Conservation (phyloP, 2,797 vertebrate genomes). For the Oophaga sylvatica region DNA sequence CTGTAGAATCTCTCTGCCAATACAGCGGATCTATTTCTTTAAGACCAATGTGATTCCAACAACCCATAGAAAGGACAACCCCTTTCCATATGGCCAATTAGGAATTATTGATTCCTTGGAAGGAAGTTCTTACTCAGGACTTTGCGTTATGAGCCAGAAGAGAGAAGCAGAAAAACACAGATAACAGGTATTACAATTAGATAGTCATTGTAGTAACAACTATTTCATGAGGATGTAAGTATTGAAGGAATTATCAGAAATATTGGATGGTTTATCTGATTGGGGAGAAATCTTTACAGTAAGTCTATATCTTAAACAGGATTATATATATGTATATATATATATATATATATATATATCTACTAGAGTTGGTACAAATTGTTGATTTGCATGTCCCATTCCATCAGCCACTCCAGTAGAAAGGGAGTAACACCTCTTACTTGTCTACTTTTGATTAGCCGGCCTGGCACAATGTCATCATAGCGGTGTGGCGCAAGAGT, state of each 20-base stretch:
- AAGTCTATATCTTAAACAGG: not conserved
- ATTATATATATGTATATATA: no score
- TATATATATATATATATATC: no score
- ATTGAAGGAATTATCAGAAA: not conserved
- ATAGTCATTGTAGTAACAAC: not conserved
- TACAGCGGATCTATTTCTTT: not conserved
- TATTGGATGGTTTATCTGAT: not conserved
- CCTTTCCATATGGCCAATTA: constrained; percentile 1
- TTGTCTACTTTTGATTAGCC: no score
- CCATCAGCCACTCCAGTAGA: no score
- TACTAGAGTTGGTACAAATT: no score
- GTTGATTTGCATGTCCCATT: no score
- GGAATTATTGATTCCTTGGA: not conserved
- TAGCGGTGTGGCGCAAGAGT: no score
- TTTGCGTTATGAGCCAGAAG: not conserved
- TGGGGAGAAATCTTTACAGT: not conserved
- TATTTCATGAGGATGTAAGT: not conserved
- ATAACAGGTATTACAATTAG: not conserved
- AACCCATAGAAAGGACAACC: not conserved
- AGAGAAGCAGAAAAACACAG: not conserved
- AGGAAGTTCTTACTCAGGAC: not conserved
- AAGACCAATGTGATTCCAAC: not conserved
- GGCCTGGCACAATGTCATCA: no score
- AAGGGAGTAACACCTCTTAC: no score
- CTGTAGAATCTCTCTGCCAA: not conserved